Base-by-base conservation (phyloP, 2,888 invertebrate genomes). In the Cryptus armator region DNA sequence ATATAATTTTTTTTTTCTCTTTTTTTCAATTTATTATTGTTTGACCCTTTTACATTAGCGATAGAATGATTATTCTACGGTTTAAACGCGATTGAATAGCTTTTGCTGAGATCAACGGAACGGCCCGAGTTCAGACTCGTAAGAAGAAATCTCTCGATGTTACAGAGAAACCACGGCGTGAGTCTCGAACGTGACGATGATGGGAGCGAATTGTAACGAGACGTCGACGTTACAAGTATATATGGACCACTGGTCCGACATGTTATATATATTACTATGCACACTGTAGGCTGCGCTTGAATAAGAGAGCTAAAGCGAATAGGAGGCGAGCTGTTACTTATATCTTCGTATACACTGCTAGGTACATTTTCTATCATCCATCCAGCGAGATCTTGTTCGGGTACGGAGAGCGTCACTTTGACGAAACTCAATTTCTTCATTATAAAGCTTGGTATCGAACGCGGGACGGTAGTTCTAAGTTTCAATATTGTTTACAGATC, bases 161-260 rank as follows among this genome's bases (percentile, higher is more conserved):
- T 37, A 62, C 29, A 51, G 51, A 75, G 75, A 46, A 51, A 64
- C n/a, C 43, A 24, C 64, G 76, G 53, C 66, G 76, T 51, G 62
- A 48, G 48, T 70, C 48, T 51, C 51, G 64, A 66, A 76, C 76
- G 76, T 76, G 37, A 76, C 76, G 53, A 76, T 76, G 66, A 70
- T 70, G 48, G 64, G 76, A 76, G 66, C 76, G 76, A 76, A 76
- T 62, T 76, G 76, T 76, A 76, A 76, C 66, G 66, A 66, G 66
- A 76, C 76, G 76, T 66, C 66, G 76, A 66, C 76, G 76, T 76
- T 76, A 66, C 76, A 66, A 76, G 64, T 76, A 76, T 76, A 75
- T 75, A 64, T 75, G 53, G 75, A 75, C 48, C 66, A 53, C 66
- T 51, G 37, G 51, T 6, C 24, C 29, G 68, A 46, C 48, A 51